phyloP scores from a whole-genome alignment of 2,888 invertebrate species.

The Dioctria linearis region DNA sequence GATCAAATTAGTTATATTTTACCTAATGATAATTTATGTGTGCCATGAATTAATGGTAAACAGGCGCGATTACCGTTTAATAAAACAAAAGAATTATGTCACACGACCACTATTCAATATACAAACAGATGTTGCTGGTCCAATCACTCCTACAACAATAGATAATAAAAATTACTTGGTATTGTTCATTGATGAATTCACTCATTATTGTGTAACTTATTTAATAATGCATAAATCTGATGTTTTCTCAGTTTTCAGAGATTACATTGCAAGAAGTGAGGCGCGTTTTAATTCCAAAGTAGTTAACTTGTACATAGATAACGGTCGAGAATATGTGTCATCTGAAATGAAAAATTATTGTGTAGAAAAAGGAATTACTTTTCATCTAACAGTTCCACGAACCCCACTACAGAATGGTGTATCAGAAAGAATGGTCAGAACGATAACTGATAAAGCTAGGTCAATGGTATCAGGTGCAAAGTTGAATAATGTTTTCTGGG shows the following conservation, averaged over 20 bases:
- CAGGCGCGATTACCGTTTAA: slow-evolving; percentile 66
- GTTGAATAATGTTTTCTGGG: slow-evolving; percentile 65
- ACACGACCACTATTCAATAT: slow-evolving; percentile 64
- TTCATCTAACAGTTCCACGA: slow-evolving; percentile 67
- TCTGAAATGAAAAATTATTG: slow-evolving; percentile 64
- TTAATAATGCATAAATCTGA: slow-evolving; percentile 64
- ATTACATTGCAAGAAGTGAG: slow-evolving; percentile 61
- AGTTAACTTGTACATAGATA: too few relatives aligned
- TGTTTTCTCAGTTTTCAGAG: slow-evolving; percentile 61
- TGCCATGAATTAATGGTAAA: slow-evolving; percentile 66
- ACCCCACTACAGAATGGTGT: slow-evolving; percentile 68
- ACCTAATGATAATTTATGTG: slow-evolving; percentile 62
- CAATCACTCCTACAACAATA: slow-evolving; percentile 64
- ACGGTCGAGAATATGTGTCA: slow-evolving; percentile 65
- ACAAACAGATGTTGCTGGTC: slow-evolving; percentile 65
- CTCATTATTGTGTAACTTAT: slow-evolving; percentile 64
- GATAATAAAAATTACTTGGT: slow-evolving; percentile 65
- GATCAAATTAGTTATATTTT: slow-evolving; percentile 54
- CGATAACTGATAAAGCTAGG: slow-evolving; percentile 66
- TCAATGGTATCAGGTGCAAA: slow-evolving; percentile 63
- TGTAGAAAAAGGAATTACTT: slow-evolving; percentile 64
- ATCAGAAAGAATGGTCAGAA: slow-evolving; percentile 66
- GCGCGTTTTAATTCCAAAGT: slow-evolving; percentile 62
- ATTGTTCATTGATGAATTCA: slow-evolving; percentile 65
- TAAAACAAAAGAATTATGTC: slow-evolving; percentile 61